Base-by-base conservation (phyloP, 2,888 invertebrate genomes). In the Electrophaes corylata region DNA sequence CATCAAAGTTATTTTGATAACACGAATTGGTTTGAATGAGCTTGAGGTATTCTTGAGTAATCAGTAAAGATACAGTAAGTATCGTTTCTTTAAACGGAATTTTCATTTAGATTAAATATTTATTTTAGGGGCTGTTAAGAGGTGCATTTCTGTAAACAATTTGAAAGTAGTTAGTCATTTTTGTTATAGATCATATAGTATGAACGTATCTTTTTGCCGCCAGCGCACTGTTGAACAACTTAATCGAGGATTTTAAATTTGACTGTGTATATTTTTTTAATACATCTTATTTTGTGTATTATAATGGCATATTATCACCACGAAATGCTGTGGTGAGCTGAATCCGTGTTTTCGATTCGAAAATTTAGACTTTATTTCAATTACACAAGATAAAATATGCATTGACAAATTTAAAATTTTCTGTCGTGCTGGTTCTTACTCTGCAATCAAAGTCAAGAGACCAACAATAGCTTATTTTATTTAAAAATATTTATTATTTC, bases 111-210 rank as follows among this genome's bases (percentile, higher is more conserved):
- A 39, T 33, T 14, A 53, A 43, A 56, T 53, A 49, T 56, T 56
- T 57, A 54, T 57, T 60, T 46, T 56, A 60, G 55, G n/a, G 43
- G 58, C 46, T 64, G 48, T 55, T 57, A 56, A 62, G 40, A 41
- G 49, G 43, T 52, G 64, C 73, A 69, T 73, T 75, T 74, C 66
- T 58, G 60, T 39, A 6, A 46, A 51, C 29, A 19, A 41, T 45
- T 23, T 14, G 14, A 49, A 44, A 45, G 26, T 0, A 10, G 2
- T 49, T 29, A 33, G 37, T 39, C 12, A 40, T 43, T 44, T 49
- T 39, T 29, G 5, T 4, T 29, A 10, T 0, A 29, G 26, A 26
- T 26, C 0, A 26, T n/a, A n/a, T 6, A 26, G 5, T 29, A 29
- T 29, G 26, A 26, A 29, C 26, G 10, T 10, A 29, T n/a, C n/a